phyloP scores from a whole-genome alignment of 2,888 invertebrate species.

The Hermodice carunculata region DNA sequence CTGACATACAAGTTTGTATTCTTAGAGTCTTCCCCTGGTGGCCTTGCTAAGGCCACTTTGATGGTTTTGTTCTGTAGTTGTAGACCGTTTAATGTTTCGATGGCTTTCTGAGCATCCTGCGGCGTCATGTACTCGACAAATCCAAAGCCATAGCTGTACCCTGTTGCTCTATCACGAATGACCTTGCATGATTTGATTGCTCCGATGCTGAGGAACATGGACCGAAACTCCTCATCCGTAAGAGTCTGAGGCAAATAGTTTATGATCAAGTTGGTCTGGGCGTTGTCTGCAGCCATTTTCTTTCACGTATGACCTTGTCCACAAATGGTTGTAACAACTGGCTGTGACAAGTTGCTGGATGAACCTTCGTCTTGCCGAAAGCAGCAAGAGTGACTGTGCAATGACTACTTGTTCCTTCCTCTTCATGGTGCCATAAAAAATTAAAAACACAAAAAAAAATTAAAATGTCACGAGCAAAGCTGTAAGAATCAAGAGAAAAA shows the following conservation, averaged over 20 bases:
- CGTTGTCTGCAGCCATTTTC: constrained; percentile 11
- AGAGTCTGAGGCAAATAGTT: constrained; percentile 96
- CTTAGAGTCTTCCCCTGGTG: constrained; percentile 91
- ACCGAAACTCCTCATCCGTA: constrained; percentile 90
- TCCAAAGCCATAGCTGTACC: constrained; percentile 96
- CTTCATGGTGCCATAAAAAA: no score
- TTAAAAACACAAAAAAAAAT: no score
- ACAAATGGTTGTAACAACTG: no score
- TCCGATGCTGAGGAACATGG: constrained; percentile 89
- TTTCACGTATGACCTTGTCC: no score
- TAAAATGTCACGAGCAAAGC: no score
- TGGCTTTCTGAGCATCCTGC: constrained; percentile 88
- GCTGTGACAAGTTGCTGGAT: no score
- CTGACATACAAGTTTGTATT: constrained; percentile 95
- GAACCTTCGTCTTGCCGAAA: no score
- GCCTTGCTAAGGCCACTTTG: constrained; percentile 93
- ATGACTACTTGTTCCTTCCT: no score
- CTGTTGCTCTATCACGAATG: constrained; percentile 76
- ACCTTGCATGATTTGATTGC: constrained; percentile 91
- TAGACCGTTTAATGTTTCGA: constrained; percentile 87
- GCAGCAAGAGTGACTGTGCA: no score
- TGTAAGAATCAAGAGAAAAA: no score
- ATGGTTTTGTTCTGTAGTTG: constrained; percentile 91
- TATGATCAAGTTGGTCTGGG: constrained; percentile 84
- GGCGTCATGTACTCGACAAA: constrained; percentile 92